phyloP scores from a whole-genome alignment of 2,797 vertebrate species.

The Apodemus agrarius region DNA sequence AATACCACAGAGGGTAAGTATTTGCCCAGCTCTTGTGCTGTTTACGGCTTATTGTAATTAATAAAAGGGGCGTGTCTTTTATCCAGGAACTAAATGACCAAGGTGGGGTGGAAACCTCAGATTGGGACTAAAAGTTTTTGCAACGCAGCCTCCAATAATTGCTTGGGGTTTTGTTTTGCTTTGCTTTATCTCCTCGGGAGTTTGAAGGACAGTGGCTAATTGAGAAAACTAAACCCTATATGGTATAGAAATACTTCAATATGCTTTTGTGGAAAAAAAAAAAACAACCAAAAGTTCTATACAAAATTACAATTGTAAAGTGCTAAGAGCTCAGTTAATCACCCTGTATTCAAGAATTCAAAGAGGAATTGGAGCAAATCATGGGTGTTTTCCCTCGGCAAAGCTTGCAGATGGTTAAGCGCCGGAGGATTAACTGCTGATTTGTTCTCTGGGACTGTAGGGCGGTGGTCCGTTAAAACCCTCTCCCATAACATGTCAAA shows the following conservation, averaged over 20 bases:
- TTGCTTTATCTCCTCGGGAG: not conserved
- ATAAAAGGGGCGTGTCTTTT: too few species aligned
- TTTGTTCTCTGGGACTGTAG: too few species aligned
- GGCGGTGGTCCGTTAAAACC: not conserved
- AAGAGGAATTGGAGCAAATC: not conserved
- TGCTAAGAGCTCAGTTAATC: not conserved
- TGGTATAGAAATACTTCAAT: not conserved
- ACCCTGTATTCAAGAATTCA: not conserved
- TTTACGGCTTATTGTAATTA: too few species aligned
- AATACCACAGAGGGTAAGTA: too few species aligned
- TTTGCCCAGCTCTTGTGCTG: too few species aligned
- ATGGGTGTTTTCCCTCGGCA: not conserved
- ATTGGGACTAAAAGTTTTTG: too few species aligned
- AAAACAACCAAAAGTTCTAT: not conserved
- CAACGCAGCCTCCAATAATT: not conserved
- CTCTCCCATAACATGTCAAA: not conserved
- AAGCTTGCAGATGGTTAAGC: not conserved
- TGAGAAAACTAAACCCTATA: conserved; percentile 38
- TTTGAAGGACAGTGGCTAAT: not conserved
- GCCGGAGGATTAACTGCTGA: not conserved
- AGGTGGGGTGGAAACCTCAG: too few species aligned
- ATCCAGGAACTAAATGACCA: too few species aligned
- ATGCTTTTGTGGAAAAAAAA: not conserved
- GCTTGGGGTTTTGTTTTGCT: not conserved
- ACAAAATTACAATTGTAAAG: conserved; percentile 26